A percentile compares a stretch with the other conserved stretches of the same genome.
Conservation (phyloP, 2,888 invertebrate genomes). For the Invenusta paracnida region DNA sequence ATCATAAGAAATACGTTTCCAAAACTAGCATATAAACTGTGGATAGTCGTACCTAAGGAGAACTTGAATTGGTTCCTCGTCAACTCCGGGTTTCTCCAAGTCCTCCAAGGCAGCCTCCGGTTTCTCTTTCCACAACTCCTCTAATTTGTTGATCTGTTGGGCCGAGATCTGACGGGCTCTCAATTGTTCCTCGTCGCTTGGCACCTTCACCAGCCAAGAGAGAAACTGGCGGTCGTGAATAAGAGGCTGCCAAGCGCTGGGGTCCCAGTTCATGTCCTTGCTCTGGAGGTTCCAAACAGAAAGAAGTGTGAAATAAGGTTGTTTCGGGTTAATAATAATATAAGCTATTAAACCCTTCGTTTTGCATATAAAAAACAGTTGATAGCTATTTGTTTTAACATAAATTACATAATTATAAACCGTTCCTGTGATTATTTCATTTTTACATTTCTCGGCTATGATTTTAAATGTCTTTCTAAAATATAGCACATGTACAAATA, state of each 20-base stretch:
- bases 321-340: too few relatives aligned
- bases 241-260: slow-evolving; percentile 94
- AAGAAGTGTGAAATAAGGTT: neutral
- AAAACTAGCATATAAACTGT: too few relatives aligned
- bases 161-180: slow-evolving; percentile 92
- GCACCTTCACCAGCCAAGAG: slow-evolving; percentile 84
- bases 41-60: slow-evolving; percentile 61
- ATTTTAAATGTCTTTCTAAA: too few relatives aligned
- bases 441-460: too few relatives aligned
- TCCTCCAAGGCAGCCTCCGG: slow-evolving; percentile 96
- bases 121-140: slow-evolving; percentile 97
- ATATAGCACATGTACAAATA: too few relatives aligned
- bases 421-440: too few relatives aligned
- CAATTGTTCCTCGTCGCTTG: slow-evolving; percentile 89
- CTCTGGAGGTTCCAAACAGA: slow-evolving; percentile 67
- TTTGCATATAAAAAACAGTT: too few relatives aligned
- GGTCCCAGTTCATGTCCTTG: slow-evolving; percentile 99
- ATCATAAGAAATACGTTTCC: too few relatives aligned
- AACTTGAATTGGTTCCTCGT: slow-evolving; percentile 92
- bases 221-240: slow-evolving; percentile 92
- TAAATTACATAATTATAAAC: too few relatives aligned
- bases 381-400: too few relatives aligned
- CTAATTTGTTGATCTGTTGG: slow-evolving; percentile 90
- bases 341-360: too few relatives aligned
- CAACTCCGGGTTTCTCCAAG: slow-evolving; percentile 92